These are phyloP conservation scores for Fregetta grallaria DNA, from an alignment of 2,113 vertebrate species.

Conservation along the genomic window DNA sequence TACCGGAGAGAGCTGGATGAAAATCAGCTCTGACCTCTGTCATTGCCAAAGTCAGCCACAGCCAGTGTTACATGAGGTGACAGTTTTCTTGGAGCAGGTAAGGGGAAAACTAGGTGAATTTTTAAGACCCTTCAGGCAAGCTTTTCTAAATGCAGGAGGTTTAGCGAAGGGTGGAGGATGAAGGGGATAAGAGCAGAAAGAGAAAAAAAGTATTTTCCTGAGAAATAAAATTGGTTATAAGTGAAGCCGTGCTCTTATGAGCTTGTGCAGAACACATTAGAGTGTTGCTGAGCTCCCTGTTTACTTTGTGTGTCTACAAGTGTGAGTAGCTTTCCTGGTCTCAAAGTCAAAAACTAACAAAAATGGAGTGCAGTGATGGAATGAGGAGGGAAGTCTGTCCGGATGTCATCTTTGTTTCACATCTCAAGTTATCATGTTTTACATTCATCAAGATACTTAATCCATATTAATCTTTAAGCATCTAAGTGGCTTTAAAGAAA, in stretches of 20 bases:
- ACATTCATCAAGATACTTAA: neutral
- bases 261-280: neutral
- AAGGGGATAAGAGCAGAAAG: neutral
- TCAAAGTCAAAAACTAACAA: neutral
- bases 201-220: neutral
- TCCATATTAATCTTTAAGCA: neutral
- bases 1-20: neutral
- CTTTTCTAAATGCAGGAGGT: neutral
- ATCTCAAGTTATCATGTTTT: neutral
- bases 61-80: neutral
- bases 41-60: neutral
- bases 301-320: neutral
- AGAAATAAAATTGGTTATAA: neutral
- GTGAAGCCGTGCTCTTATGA: accelerated
- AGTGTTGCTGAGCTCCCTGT: neutral
- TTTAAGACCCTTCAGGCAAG: neutral
- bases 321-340: neutral
- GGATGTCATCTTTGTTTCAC: neutral
- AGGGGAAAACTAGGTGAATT: neutral
- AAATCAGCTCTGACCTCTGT: neutral
- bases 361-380: neutral
- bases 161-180: neutral
- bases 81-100: neutral
- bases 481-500: neutral
- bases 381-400: neutral